Percentiles rank a stretch among this genome's conserved stretches.
Conservation (phyloP, 2,113 vertebrate species). For the Channa maculata region DNA sequence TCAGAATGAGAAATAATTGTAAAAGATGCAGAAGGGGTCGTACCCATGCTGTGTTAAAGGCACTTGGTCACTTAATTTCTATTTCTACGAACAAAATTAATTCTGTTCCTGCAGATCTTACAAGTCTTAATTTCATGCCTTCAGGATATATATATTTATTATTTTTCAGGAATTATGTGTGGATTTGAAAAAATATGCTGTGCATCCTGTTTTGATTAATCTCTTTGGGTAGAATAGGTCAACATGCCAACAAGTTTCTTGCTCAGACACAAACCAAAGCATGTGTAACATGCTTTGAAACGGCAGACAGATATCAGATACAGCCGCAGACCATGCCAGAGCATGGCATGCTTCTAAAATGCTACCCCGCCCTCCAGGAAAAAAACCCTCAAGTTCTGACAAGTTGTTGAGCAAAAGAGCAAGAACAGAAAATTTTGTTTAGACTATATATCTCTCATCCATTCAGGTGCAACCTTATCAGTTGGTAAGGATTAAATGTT, state of each 20-base stretch:
- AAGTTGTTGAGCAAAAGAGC: constrained; percentile 44
- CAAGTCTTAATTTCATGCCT: constrained; percentile 1
- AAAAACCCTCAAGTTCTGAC: constrained; percentile 66
- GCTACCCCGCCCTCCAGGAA: constrained; percentile 51
- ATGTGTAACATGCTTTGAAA: constrained; percentile 35
- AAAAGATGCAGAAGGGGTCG: constrained; percentile 7
- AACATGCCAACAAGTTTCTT: constrained; percentile 27
- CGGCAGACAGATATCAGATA: constrained; percentile 52
- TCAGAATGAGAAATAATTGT: constrained; percentile 3
- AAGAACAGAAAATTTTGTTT: constrained; percentile 35
- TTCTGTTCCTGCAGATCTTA: not conserved
- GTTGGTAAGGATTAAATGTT: not conserved
- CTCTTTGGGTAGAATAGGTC: not conserved
- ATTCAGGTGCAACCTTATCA: constrained; percentile 24
- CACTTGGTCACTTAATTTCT: too few species aligned
- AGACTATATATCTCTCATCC: constrained; percentile 18
- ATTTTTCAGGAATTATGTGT: constrained; percentile 6
- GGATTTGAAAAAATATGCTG: not conserved
- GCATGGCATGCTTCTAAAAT: constrained; percentile 44
- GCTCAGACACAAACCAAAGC: constrained; percentile 34
- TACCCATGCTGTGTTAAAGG: too few species aligned
- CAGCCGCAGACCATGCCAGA: constrained; percentile 43
- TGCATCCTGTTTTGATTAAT: constrained; percentile 3
- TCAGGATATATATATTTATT: not conserved
- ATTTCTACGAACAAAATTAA: not conserved